Percentiles rank a stretch among this genome's conserved stretches.
Conservation (phyloP, 2,888 invertebrate genomes). For the Neria commutata region DNA sequence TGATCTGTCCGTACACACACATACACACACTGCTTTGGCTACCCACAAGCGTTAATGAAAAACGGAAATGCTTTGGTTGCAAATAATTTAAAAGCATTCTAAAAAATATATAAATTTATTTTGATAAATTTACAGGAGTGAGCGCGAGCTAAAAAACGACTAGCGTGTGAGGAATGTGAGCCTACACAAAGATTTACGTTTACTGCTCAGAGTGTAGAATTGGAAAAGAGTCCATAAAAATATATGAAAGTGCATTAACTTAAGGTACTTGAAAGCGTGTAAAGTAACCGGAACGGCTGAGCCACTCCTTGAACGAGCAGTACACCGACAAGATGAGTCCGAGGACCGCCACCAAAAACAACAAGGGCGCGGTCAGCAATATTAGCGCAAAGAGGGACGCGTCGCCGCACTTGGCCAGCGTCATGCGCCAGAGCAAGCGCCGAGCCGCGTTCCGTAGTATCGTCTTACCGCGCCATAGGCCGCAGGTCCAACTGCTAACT, state of each 20-base stretch:
- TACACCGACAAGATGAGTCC: slow-evolving; percentile 40
- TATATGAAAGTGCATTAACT: background rate
- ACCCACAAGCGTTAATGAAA: background rate
- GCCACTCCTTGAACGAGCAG: slow-evolving; percentile 21
- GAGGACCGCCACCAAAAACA: slow-evolving; percentile 40
- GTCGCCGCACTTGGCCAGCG: slow-evolving; percentile 45
- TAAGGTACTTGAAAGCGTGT: slow-evolving; percentile 16
- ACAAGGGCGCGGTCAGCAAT: slow-evolving; percentile 36
- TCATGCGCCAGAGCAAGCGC: slow-evolving; percentile 47
- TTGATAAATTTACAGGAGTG: background rate
- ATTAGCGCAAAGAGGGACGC: slow-evolving; percentile 37
- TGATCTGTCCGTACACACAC: background rate
- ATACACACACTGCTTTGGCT: background rate
- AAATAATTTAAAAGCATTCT: background rate
- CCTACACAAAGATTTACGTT: too few relatives aligned
- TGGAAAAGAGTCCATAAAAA: background rate
- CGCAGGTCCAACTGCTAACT: slow-evolving; percentile 15
- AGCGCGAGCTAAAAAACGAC: too few relatives aligned
- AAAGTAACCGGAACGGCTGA: slow-evolving; percentile 9
- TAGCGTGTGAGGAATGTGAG: too few relatives aligned
- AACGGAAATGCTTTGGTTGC: background rate
- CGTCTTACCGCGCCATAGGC: slow-evolving; percentile 35
- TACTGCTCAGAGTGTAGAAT: too few relatives aligned
- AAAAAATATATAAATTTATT: background rate
- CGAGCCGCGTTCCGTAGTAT: slow-evolving; percentile 39